phyloP scores from a whole-genome alignment of 2,797 vertebrate genomes.

The Sebastes reedi region DNA sequence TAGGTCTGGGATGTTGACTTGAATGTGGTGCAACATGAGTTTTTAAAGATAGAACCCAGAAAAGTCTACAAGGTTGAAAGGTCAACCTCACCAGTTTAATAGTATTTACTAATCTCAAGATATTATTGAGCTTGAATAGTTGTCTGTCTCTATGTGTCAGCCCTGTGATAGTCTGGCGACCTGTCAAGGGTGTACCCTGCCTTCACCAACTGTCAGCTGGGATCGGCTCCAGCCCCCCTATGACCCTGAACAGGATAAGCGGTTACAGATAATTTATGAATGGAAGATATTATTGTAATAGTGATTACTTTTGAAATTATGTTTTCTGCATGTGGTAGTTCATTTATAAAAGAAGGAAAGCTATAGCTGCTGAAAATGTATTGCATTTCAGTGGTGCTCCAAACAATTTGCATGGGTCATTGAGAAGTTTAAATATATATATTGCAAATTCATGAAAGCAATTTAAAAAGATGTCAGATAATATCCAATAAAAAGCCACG shows the following conservation, averaged over 20 bases:
- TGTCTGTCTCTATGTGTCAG: no score
- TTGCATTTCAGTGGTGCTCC: constrained; percentile 49
- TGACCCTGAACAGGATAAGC: no score
- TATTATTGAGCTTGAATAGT: not conserved
- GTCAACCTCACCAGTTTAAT: not conserved
- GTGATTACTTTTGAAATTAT: not conserved
- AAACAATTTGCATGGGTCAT: constrained; percentile 49
- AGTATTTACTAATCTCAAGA: not conserved
- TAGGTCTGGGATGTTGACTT: not conserved
- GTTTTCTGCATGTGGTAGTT: not conserved
- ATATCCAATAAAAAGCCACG: not conserved
- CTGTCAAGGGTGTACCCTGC: no score
- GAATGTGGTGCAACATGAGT: not conserved
- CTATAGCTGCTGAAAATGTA: constrained; percentile 22
- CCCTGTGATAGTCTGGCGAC: no score
- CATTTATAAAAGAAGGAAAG: not conserved
- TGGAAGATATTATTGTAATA: not conserved
- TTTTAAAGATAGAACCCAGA: not conserved
- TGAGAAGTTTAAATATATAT: constrained; percentile 51
- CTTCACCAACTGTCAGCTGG: no score
- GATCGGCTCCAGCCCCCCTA: no score
- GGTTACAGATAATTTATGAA: no score
- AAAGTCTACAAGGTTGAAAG: not conserved
- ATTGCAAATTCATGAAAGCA: not conserved
- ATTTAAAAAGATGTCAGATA: not conserved